phyloP scores from a whole-genome alignment of 2,888 invertebrate genomes.

The Heliconius aoede region DNA sequence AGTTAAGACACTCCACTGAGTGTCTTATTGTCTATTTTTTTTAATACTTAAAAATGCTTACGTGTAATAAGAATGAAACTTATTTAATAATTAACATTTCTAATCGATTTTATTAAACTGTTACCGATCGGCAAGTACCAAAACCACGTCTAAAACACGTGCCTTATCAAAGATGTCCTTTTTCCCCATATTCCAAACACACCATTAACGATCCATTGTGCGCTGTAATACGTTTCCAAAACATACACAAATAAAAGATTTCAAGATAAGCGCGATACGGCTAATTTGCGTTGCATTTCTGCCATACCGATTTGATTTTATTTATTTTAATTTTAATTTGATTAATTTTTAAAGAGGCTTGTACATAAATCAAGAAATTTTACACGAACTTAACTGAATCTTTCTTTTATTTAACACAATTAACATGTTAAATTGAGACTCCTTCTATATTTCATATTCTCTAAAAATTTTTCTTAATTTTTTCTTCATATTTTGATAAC shows the following conservation, averaged over 20 bases:
- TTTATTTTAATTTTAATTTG: constrained; percentile 5
- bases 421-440: too few relatives aligned
- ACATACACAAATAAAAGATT: constrained; percentile 53
- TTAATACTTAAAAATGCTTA: too few relatives aligned
- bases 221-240: constrained; percentile 58
- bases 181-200: constrained; percentile 77
- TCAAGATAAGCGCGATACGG: constrained; percentile 57
- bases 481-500: too few relatives aligned
- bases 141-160: constrained; percentile 59
- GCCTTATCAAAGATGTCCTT: constrained; percentile 67
- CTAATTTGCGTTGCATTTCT: constrained; percentile 35
- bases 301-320: constrained; percentile 21
- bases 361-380: not conserved
- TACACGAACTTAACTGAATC: too few relatives aligned
- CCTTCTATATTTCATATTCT: too few relatives aligned
- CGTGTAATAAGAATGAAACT: too few relatives aligned
- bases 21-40: too few relatives aligned
- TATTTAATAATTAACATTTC: not conserved
- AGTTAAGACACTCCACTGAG: too few relatives aligned
- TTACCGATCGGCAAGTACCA: not conserved
- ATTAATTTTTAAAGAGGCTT: not conserved
- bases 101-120: not conserved
- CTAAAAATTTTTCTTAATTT: too few relatives aligned
- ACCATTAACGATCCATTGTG: constrained; percentile 72
- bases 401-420: too few relatives aligned